Evolutionary conservation across 2,888 invertebrate species (phyloP).

Genomic region (Sipha maydis): DNA sequence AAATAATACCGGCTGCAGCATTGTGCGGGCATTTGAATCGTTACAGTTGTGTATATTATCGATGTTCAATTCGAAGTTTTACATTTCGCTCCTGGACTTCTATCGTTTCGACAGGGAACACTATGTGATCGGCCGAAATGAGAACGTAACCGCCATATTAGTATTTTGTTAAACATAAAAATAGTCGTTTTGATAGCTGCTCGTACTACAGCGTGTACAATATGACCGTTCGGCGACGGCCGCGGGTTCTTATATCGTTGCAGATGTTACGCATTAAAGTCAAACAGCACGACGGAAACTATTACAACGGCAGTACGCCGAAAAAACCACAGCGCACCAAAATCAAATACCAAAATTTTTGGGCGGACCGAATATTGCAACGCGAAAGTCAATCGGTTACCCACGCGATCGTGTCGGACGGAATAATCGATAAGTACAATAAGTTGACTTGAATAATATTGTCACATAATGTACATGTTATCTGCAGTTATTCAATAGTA

Average conservation of each 20-base stretch:
- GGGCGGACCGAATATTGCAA: conserved; percentile 19
- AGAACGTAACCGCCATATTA: neutral
- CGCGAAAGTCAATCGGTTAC: conserved; percentile 1
- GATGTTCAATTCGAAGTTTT: conserved; percentile 9
- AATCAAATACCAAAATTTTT: conserved; percentile 10
- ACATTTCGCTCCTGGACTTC: conserved; percentile 28
- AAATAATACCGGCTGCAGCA: too few relatives aligned
- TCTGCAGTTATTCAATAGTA: too few relatives aligned
- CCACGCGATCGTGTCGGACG: neutral
- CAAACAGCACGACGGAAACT: neutral
- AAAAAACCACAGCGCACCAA: neutral
- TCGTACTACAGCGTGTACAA: neutral
- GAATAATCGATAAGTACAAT: conserved; percentile 33
- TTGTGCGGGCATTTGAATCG: too few relatives aligned
- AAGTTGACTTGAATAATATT: too few relatives aligned
- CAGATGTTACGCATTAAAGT: conserved; percentile 33
- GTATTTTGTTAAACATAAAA: too few relatives aligned
- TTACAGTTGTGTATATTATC: too few relatives aligned
- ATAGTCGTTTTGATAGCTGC: neutral
- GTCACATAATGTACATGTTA: too few relatives aligned
- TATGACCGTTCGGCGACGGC: neutral
- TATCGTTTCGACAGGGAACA: neutral
- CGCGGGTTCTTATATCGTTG: neutral
- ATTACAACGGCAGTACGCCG: too few relatives aligned
- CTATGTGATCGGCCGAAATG: conserved; percentile 29